phyloP scores from a whole-genome alignment of 2,888 invertebrate genomes.

The Hirtodrosophila duncani region DNA sequence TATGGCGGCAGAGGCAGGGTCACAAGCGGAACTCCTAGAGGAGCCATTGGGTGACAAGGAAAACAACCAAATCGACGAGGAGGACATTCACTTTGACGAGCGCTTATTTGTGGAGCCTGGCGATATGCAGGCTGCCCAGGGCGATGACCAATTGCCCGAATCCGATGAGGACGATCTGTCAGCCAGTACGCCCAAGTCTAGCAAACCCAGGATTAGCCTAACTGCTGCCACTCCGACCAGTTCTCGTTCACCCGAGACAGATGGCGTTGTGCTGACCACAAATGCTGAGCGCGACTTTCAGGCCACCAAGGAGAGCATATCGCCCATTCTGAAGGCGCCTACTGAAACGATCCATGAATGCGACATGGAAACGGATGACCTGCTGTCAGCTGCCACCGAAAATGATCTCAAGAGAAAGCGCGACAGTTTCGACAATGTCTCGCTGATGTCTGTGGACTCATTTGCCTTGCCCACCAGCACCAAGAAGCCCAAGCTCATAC shows the following conservation, averaged over 20 bases:
- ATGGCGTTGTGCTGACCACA: constrained; percentile 38
- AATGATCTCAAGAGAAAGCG: constrained; percentile 76
- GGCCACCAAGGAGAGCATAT: constrained; percentile 62
- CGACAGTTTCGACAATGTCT: constrained; percentile 76
- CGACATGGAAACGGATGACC: constrained; percentile 53
- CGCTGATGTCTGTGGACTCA: constrained; percentile 76
- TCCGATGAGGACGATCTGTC: constrained; percentile 47
- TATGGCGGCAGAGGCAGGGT: background rate
- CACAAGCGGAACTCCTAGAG: background rate
- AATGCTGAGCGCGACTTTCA: constrained; percentile 55
- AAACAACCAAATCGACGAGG: constrained; percentile 20
- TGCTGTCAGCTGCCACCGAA: constrained; percentile 70
- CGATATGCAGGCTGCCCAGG: constrained; percentile 30
- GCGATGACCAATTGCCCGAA: constrained; percentile 50
- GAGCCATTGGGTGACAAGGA: constrained; percentile 3
- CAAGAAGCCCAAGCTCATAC: constrained; percentile 77
- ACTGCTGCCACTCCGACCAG: constrained; percentile 35
- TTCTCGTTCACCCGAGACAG: constrained; percentile 15
- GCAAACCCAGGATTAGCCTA: constrained; percentile 16
- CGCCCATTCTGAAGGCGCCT: constrained; percentile 69
- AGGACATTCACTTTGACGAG: constrained; percentile 68
- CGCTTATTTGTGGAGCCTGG: constrained; percentile 64
- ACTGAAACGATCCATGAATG: constrained; percentile 57
- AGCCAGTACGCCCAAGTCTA: constrained; percentile 52
- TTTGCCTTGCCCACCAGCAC: constrained; percentile 73